These are phyloP conservation scores for Ceratotherium simum DNA, from an alignment of 2,113 vertebrate genomes.

Conservation along the genomic window DNA sequence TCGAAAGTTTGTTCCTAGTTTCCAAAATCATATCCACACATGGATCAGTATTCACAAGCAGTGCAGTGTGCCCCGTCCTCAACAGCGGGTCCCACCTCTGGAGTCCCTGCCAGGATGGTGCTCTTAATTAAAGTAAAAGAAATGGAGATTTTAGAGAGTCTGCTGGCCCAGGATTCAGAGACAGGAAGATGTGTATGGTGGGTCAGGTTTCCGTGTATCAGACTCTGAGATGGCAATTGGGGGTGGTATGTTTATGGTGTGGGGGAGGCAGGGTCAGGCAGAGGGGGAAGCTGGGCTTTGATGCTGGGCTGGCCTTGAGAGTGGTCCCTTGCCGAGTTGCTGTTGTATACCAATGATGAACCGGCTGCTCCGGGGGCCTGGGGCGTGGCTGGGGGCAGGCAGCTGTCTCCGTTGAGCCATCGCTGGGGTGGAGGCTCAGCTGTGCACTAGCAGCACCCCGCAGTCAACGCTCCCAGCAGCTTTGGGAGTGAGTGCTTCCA, in stretches of 20 bases:
- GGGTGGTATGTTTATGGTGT: too few relatives aligned
- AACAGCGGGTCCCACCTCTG: too few relatives aligned
- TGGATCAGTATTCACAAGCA: background rate
- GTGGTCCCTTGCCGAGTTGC: too few relatives aligned
- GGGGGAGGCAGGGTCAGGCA: background rate
- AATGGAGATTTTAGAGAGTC: background rate
- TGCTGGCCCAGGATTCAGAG: background rate
- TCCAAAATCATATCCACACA: background rate
- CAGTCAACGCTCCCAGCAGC: background rate
- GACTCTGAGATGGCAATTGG: background rate
- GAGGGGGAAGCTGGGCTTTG: background rate
- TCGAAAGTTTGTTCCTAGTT: slow-evolving; percentile 25
- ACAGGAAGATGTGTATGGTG: background rate
- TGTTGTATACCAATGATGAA: rapidly evolving
- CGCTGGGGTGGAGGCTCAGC: background rate
- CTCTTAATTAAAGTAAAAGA: background rate
- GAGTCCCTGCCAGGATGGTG: background rate
- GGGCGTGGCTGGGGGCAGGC: background rate
- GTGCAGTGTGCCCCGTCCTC: background rate
- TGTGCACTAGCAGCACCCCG: background rate
- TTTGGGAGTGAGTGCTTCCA: background rate
- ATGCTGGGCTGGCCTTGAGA: too few relatives aligned
- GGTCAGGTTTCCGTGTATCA: background rate
- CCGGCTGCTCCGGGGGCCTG: background rate
- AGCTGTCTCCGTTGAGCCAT: background rate